These are phyloP conservation scores for Porites australiensis DNA, from an alignment of 64 coral and sea anemone genomes.

Conservation along the genomic window DNA sequence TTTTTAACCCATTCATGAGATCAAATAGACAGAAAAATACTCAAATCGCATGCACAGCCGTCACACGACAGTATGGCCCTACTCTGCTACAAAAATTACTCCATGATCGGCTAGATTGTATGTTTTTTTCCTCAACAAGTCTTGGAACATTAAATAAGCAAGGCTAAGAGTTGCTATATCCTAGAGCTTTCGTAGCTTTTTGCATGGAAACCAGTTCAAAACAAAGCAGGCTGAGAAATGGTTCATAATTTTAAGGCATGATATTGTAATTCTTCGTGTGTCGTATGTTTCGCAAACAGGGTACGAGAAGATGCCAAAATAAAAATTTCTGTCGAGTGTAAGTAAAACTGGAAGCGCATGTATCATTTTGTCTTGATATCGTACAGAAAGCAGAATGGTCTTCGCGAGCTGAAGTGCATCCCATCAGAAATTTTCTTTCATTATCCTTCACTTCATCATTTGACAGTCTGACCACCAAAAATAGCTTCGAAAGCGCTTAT, in stretches of 20 bases:
- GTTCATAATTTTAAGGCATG: conserved; percentile 16
- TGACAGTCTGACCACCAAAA: background rate
- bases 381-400: conserved; percentile 21
- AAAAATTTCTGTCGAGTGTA: background rate
- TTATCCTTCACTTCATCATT: conserved; percentile 43
- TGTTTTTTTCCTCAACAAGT: background rate
- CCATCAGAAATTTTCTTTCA: conserved; percentile 25
- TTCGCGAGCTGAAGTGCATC: conserved; percentile 1
- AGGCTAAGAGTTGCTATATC: background rate
- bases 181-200: conserved; percentile 31
- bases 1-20: conserved; percentile 11
- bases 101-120: background rate
- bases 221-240: conserved; percentile 53
- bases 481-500: background rate
- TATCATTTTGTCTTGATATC: conserved; percentile 1
- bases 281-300: background rate
- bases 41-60: background rate
- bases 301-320: background rate
- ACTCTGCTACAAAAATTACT: background rate
- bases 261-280: background rate
- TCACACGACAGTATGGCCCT: background rate
- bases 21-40: conserved; percentile 34
- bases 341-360: conserved; percentile 30
- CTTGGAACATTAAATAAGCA: background rate
- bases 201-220: conserved; percentile 65